Conservation (phyloP, 1,140 invertebrate species). For the Drosophila simulans region DNA sequence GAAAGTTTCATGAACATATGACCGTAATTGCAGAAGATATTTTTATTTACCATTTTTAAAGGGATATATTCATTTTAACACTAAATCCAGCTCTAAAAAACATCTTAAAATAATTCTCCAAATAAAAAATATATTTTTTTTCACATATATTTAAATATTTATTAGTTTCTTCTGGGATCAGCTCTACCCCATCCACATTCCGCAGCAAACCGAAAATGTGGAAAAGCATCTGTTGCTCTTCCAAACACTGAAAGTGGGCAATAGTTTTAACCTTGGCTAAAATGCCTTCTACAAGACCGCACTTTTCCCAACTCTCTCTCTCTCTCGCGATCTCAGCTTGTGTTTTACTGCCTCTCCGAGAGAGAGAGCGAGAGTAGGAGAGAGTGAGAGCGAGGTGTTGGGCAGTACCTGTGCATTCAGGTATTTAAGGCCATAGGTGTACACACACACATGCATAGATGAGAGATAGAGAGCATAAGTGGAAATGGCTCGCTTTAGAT, state of each 20-base stretch:
- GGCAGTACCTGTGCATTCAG: background rate
- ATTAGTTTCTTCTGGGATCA: no score
- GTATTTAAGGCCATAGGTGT: background rate
- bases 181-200: no score
- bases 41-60: no score
- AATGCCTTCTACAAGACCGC: background rate
- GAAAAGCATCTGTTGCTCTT: background rate
- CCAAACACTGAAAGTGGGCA: background rate
- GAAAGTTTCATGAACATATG: no score
- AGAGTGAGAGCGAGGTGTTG: background rate
- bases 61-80: no score
- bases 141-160: no score
- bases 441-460: background rate
- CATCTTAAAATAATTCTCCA: no score
- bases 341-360: background rate
- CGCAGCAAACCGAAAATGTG: background rate
- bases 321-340: background rate
- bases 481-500: constrained; percentile 53
- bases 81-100: no score
- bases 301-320: background rate
- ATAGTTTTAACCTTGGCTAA: background rate
- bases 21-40: no score
- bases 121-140: no score
- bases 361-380: background rate
- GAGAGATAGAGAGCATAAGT: constrained; percentile 15